Base-by-base conservation (phyloP, 2,797 vertebrate species). In the Macroramphosus scolopax region DNA sequence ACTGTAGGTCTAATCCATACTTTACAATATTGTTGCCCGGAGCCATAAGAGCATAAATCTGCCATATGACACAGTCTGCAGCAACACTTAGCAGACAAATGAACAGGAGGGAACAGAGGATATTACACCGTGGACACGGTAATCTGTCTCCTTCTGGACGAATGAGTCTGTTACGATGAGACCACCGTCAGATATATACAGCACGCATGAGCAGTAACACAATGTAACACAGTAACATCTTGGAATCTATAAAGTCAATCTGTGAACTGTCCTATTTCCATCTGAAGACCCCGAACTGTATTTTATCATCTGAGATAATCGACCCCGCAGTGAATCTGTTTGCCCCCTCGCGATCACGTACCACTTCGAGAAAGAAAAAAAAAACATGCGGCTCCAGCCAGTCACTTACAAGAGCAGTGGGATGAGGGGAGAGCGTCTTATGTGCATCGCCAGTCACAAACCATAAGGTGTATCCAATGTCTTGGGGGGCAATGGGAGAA, bases 391-490 rank as follows among this genome's bases (percentile, higher is more conserved):
- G 39, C 56, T 16, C 9, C 1, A 63, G 26, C 41, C 57, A 16
- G n/a, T n/a, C n/a, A n/a, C n/a, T n/a, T n/a, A n/a, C n/a, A n/a
- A n/a, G n/a, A n/a, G n/a, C n/a, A 38, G 63, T 30, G 7, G 48
- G 12, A 51, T 38, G 47, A 66, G 34, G 46, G 54, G 24, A 25
- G 49, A 51, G 39, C 40, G 37, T 53, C 55, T 63, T 69, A 77
- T 78, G 72, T 82, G 75, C 71, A 73, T 81, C 64, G 6, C 38
- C 44, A 32, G 57, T 73, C 51, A 4, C 67, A 58, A 77, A 74
- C 50, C 70, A 37, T 72, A 81, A 81, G 75, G 78, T 82, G 73
- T 78, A 79, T 69, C 72, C 57, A 53, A 52, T 84, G 71, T 79
- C 74, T 76, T n/a, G 54, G 48, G 60, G 72, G 81, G 66, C 14